Percentiles rank a stretch among this genome's conserved stretches.
Conservation (phyloP, 2,888 invertebrate genomes). For the Lasioglossum calceatum region DNA sequence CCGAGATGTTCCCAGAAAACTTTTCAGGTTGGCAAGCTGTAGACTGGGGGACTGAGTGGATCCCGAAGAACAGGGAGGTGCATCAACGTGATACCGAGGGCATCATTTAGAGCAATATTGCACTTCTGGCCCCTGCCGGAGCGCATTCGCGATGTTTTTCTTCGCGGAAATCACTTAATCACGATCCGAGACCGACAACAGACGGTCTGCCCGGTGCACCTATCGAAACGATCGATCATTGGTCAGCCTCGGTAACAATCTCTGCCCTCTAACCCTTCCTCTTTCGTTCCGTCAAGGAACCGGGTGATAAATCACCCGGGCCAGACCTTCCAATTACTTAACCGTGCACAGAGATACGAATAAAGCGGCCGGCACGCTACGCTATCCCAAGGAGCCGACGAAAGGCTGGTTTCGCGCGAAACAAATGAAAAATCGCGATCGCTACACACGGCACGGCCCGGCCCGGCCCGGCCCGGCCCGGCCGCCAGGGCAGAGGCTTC, state of each 20-base stretch:
- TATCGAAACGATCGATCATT: conserved; percentile 78
- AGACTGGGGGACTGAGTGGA: no score
- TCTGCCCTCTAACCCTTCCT: conserved; percentile 67
- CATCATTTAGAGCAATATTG: neutral
- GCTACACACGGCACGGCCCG: no score
- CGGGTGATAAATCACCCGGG: conserved; percentile 77
- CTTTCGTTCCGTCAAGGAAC: conserved; percentile 66
- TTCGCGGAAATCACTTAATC: conserved; percentile 73
- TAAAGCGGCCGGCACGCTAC: conserved; percentile 37
- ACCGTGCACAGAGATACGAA: conserved; percentile 57
- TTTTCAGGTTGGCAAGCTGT: no score
- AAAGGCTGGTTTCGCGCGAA: conserved; percentile 31
- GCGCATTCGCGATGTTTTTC: conserved; percentile 50
- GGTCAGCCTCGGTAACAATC: conserved; percentile 72
- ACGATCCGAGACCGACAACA: conserved; percentile 62
- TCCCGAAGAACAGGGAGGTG: neutral
- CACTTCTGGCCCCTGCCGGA: neutral
- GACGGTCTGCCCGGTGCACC: conserved; percentile 63
- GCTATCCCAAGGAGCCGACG: conserved; percentile 29
- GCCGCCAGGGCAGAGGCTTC: neutral
- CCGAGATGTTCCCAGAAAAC: no score
- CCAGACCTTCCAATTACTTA: conserved; percentile 77
- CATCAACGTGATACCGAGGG: neutral
- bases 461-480: neutral
- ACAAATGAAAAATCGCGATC: conserved; percentile 42